These are phyloP conservation scores for Channa argus DNA, from an alignment of 2,113 vertebrate genomes.

Conservation along the genomic window DNA sequence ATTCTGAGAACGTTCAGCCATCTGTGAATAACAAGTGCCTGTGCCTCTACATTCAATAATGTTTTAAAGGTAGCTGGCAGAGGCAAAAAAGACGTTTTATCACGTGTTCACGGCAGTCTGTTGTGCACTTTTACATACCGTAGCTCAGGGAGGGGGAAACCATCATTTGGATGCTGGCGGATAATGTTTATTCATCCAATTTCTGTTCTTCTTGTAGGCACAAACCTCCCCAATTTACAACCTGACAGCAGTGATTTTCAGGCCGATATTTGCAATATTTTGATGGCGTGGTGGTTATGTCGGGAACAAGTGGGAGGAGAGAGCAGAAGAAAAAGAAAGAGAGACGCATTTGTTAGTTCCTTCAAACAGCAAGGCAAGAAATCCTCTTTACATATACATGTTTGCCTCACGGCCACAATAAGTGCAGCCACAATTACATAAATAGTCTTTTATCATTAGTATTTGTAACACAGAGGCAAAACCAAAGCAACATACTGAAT, in stretches of 20 bases:
- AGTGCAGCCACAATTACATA: too few species aligned
- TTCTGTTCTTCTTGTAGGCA: constrained; percentile 30
- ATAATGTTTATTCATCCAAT: constrained; percentile 33
- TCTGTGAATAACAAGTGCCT: constrained; percentile 4
- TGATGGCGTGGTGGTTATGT: constrained; percentile 54
- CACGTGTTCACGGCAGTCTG: background rate
- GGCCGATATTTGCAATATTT: constrained; percentile 42
- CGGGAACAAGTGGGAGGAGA: constrained; percentile 55
- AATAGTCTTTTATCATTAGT: too few species aligned
- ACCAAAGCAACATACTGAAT: background rate
- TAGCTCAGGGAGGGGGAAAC: constrained; percentile 1
- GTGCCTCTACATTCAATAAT: background rate
- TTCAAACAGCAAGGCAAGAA: constrained; percentile 23
- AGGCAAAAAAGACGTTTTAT: background rate
- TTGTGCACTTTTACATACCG: background rate
- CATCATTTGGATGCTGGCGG: constrained; percentile 19
- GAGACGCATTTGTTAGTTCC: constrained; percentile 12
- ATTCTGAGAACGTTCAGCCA: constrained; percentile 12
- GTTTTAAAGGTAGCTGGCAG: background rate
- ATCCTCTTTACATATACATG: background rate
- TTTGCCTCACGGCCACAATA: background rate
- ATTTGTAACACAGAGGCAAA: too few species aligned
- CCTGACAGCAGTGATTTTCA: constrained; percentile 49
- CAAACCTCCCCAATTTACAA: constrained; percentile 36
- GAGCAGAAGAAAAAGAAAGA: background rate